These are phyloP conservation scores for Bubo bubo DNA, from an alignment of 2,113 vertebrate species.

Conservation along the genomic window DNA sequence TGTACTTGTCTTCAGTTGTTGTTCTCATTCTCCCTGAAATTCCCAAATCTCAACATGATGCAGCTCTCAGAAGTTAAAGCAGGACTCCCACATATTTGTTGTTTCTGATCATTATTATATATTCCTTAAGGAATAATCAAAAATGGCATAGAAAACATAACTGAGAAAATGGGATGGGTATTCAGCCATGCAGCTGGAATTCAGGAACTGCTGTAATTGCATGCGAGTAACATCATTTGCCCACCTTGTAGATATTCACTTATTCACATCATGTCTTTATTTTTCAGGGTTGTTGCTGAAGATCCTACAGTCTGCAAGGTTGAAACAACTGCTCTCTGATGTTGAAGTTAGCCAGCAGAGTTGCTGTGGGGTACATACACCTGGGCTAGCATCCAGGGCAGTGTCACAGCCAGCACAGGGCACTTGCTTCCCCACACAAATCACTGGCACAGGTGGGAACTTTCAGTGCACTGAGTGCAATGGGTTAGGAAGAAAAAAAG, in stretches of 20 bases:
- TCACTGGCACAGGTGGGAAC: neutral
- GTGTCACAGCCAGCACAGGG: neutral
- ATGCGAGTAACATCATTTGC: neutral
- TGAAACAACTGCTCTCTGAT: neutral
- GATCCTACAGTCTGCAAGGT: neutral
- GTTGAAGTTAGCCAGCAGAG: neutral
- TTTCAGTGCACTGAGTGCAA: neutral
- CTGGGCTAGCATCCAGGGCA: neutral
- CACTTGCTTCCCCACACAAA: neutral
- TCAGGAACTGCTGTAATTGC: neutral
- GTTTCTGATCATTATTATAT: neutral
- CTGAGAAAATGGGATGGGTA: neutral
- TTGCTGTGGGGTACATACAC: neutral
- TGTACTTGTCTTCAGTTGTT: neutral
- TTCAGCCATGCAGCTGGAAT: neutral
- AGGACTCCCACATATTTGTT: neutral
- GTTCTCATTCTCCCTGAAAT: neutral
- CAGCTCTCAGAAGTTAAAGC: neutral
- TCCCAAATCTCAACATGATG: neutral
- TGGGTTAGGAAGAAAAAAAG: neutral
- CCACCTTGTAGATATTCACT: neutral
- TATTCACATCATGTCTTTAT: neutral
- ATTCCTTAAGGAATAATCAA: neutral
- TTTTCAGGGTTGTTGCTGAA: neutral
- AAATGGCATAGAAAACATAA: neutral